Evolutionary conservation across 2,888 invertebrate species (phyloP), one percentile per base, ranked within the genome.

Genomic region (Drosophila tanythrix): DNA sequence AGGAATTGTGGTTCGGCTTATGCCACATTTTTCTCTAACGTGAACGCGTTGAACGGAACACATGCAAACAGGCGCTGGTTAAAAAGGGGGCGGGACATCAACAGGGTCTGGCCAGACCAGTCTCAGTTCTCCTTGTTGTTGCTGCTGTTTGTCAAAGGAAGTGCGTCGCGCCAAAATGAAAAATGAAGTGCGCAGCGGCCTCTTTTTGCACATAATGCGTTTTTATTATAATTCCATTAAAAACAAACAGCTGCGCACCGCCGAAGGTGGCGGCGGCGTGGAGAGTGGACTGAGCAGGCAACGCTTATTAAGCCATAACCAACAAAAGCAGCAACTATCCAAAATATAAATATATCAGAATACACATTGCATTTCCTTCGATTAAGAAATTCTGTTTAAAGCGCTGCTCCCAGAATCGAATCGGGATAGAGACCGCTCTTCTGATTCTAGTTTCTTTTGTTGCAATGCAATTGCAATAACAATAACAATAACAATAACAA

Each of bases 121-220:
- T 46, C 50, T 46, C 66, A 33, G 40, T 53, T 21, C 52, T 53
- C 43, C 57, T 40, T 46, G 43, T 52, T n/a, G 40, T 40, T 29
- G 25, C 51, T 59, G 40, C 35, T 77, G 66, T 73, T 74, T 76
- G 71, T 75, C 72, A 72, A 70, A 76, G 79, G 83, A 86, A 88
- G 72, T 86, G 83, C 86, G 89, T 82, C 81, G 86, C 86, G 86
- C 71, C 76, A 86, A 89, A 89, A 91, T 90, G 88, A 90, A 87
- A 87, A 85, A 90, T 90, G 87, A 90, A 89, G 84, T 90, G 86
- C 83, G 81, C 79, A 73, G 73, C 83, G 70, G 70, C 66, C 66
- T 58, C 57, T 58, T 58, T 58, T 64, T 51, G 61, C 79, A 70
- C 67, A 75, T 77, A 71, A 80, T 79, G 69, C 77, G 72, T 80